Evolutionary conservation across 1,140 invertebrate species (phyloP).

Genomic region (Pararge aegeria): DNA sequence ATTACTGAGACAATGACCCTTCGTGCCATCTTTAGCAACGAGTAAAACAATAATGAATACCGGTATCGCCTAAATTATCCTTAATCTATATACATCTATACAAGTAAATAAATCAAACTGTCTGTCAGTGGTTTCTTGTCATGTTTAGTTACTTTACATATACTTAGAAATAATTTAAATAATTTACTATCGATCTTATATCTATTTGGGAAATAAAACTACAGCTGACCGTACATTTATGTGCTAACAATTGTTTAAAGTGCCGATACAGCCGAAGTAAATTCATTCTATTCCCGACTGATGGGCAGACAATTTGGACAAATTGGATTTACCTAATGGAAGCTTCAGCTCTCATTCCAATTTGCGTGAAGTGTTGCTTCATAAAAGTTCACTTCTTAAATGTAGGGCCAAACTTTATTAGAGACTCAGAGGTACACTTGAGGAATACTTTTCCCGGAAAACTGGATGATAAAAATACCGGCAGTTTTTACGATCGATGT

Average conservation of each 20-base stretch:
- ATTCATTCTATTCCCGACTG: conserved; percentile 29
- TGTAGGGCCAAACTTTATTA: conserved; percentile 17
- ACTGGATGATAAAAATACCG: not conserved
- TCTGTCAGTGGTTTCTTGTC: too few species aligned
- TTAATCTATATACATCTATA: too few species aligned
- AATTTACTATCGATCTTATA: too few species aligned
- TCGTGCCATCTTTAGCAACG: conserved; percentile 4
- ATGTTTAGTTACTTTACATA: too few species aligned
- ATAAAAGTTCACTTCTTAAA: conserved; percentile 30
- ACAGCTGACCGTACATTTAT: not conserved
- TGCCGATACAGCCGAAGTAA: conserved; percentile 18
- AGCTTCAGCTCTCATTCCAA: conserved; percentile 31
- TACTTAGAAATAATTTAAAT: too few species aligned
- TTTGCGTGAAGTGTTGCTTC: conserved; percentile 35
- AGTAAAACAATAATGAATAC: not conserved
- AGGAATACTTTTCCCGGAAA: conserved; percentile 15
- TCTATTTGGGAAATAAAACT: too few species aligned
- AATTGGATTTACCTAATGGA: conserved; percentile 46
- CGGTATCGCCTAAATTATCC: not conserved
- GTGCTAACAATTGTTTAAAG: conserved; percentile 21
- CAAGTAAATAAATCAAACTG: too few species aligned
- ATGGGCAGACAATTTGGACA: conserved; percentile 35
- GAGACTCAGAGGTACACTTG: not conserved
- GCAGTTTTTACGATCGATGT: too few species aligned
- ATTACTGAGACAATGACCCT: conserved; percentile 39